Base-by-base conservation (phyloP, 30 jellyfish, hydroid and myxozoan genomes). In the Turritopsis rubra region DNA sequence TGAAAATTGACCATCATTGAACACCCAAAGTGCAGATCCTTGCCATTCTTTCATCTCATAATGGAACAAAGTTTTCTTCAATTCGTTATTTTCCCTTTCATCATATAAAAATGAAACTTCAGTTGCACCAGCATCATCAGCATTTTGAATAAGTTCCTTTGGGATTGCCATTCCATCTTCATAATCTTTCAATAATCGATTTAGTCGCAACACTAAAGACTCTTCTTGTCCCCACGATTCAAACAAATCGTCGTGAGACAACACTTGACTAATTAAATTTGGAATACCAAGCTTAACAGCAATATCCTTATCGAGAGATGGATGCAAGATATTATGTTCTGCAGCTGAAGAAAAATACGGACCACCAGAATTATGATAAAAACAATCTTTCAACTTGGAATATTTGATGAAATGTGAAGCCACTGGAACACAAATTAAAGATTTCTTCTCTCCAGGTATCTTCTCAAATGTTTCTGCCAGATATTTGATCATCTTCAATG, bases 71-170 rank as follows among this genome's bases (percentile, higher is more conserved):
- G 65, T 23, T 16, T 28, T 28, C 21, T 75, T 75, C 22, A 80
- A 80, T 22, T 80, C 84, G 25, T 41, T 22, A 68, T 89, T 89
- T 53, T 53, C 54, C 29, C 97, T 65, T 52, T 83, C 88, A 66
- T 90, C 97, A 84, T 82, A 86, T 27, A 90, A 87, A 18, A 90
- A 79, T 52, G 74, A 71, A n/a, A 90, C 90, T 52, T 66, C 85
- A 23, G 60, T 73, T 29, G 97, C 97, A 54, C 93, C 93, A 60
- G 97, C 95, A 82, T 90, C 97, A 75, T 90, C 97, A 3, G 97
- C 97, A 85, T 90, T 90, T 79, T 90, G 97, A 22, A 90, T 75
- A 1, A 90, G 89, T 73, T 90, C 97, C 73, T 90, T 90, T 19
- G 88, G 60, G 28, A 90, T 81, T 21, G 97, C 92, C 53, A 88